A percentile compares a stretch with the other conserved stretches of the same genome.
These are phyloP conservation scores for Numenius phaeopus DNA, from an alignment of 2,797 vertebrate genomes.

Conservation along the genomic window DNA sequence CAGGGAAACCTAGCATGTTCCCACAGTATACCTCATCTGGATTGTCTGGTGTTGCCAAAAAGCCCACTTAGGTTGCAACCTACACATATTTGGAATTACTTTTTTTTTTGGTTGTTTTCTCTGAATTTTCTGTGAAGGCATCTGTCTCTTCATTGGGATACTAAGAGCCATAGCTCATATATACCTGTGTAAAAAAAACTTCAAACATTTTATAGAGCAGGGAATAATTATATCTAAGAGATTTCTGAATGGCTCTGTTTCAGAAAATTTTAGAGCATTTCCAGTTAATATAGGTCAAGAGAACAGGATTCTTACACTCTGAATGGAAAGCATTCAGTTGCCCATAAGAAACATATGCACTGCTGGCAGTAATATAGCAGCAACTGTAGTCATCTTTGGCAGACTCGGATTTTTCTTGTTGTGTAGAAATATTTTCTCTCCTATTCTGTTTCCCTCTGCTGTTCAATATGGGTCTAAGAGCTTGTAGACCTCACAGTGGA, in stretches of 20 bases:
- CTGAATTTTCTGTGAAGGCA: neutral
- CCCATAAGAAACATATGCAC: conserved; percentile 47
- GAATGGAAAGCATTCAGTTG: conserved; percentile 54
- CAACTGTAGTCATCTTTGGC: conserved; percentile 46
- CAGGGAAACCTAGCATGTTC: neutral
- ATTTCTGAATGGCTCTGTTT: neutral
- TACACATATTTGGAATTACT: neutral
- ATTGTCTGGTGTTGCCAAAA: neutral
- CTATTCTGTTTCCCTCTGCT: conserved; percentile 16
- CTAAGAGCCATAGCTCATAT: neutral
- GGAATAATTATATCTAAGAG: neutral
- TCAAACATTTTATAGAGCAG: neutral
- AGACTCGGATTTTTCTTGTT: conserved; percentile 8
- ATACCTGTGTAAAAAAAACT: neutral
- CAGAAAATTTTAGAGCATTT: conserved; percentile 27
- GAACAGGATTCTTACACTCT: neutral
- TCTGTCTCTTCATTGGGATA: neutral
- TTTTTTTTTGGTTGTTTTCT: neutral
- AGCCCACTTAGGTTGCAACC: neutral
- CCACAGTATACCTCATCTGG: neutral
- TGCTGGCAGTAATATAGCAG: conserved; percentile 15
- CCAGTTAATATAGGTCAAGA: conserved; percentile 39
- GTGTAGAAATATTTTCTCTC: conserved; percentile 44
- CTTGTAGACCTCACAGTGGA: neutral
- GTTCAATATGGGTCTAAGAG: neutral